These are phyloP conservation scores for Euphonia xanthogaster DNA, from an alignment of 2,797 vertebrate species.

Conservation along the genomic window DNA sequence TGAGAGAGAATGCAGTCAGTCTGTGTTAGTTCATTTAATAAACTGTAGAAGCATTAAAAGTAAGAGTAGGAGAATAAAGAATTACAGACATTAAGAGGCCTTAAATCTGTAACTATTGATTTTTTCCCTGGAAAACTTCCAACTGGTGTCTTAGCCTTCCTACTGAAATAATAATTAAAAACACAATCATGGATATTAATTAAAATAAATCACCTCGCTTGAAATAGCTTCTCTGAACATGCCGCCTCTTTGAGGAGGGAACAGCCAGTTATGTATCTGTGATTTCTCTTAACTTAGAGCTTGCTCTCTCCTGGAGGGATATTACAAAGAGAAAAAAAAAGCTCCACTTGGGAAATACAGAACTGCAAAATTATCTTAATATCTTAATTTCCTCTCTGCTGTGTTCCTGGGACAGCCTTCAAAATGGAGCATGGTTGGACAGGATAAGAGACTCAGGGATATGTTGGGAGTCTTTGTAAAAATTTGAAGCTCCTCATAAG, in stretches of 20 bases:
- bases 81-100: not conserved
- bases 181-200: not conserved
- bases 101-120: constrained; percentile 22
- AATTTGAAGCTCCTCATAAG: constrained; percentile 1
- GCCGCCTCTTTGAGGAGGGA: not conserved
- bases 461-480: not conserved
- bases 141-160: not conserved
- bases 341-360: not conserved
- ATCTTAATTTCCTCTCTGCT: not conserved
- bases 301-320: not conserved
- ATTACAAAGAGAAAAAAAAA: not conserved
- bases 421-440: not conserved
- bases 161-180: constrained; percentile 14
- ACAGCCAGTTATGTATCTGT: not conserved
- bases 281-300: not conserved
- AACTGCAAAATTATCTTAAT: not conserved
- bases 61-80: not conserved
- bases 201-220: not conserved
- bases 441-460: not conserved
- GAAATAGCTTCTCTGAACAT: not conserved
- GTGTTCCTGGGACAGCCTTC: not conserved
- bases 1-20: not conserved
- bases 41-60: not conserved
- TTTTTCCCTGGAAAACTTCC: constrained; percentile 10
- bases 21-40: not conserved